Evolutionary conservation across 2,888 invertebrate species (phyloP).

Genomic region (Cremastobaeus sp.): DNA sequence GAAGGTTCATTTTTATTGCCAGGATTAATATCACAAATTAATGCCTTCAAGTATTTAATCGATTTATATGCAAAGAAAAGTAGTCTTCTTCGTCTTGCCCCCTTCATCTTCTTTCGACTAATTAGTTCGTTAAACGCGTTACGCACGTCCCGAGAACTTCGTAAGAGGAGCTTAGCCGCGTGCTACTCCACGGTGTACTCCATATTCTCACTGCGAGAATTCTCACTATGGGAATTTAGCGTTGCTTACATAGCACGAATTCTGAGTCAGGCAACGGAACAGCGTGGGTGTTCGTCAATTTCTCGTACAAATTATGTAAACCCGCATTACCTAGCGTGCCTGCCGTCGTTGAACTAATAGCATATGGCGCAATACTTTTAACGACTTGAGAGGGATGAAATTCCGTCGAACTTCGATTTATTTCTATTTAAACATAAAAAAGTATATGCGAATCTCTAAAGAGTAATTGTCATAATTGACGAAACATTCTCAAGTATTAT

Average conservation of each 20-base stretch:
- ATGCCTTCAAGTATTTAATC: conserved; percentile 49
- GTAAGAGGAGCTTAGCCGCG: conserved; percentile 65
- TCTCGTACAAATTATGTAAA: conserved; percentile 70
- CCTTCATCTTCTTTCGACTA: conserved; percentile 60
- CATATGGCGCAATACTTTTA: conserved; percentile 54
- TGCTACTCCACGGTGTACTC: conserved; percentile 38
- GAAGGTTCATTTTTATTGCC: conserved; percentile 33
- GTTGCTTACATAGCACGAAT: conserved; percentile 54
- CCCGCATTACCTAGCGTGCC: conserved; percentile 61
- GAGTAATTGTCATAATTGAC: too few relatives aligned
- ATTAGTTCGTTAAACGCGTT: conserved; percentile 65
- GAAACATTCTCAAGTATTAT: too few relatives aligned
- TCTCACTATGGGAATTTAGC: conserved; percentile 67
- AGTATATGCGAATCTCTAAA: too few relatives aligned
- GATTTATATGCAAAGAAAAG: conserved; percentile 53
- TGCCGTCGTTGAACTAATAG: conserved; percentile 55
- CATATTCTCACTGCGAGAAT: conserved; percentile 52
- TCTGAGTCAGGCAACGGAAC: conserved; percentile 55
- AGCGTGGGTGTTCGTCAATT: conserved; percentile 57
- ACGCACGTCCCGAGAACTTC: conserved; percentile 58
- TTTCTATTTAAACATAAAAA: too few relatives aligned
- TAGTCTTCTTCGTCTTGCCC: conserved; percentile 41
- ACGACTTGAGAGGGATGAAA: conserved; percentile 18
- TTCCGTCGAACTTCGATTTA: background rate
- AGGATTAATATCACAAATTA: conserved; percentile 48